Evolutionary conservation across 2,113 vertebrate genomes (phyloP).

Genomic region (Callipepla squamata): DNA sequence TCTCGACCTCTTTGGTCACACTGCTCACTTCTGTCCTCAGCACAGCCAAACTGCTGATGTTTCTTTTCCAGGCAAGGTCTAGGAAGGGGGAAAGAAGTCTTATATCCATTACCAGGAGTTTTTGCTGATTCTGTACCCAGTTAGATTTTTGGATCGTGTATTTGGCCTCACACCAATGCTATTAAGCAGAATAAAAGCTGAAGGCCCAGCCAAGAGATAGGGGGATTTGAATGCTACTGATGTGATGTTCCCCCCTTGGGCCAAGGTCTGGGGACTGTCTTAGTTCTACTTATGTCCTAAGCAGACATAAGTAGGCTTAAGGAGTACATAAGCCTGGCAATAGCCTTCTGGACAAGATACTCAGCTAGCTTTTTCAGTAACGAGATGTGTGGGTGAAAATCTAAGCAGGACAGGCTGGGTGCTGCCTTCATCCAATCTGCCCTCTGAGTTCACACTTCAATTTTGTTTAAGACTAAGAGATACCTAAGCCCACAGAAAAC

Average conservation of each 20-base stretch:
- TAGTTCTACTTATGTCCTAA: background rate
- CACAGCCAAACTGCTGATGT: background rate
- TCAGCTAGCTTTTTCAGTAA: background rate
- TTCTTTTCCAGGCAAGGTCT: background rate
- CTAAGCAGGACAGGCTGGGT: background rate
- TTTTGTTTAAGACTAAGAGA: background rate
- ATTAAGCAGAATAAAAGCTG: background rate
- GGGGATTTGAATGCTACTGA: background rate
- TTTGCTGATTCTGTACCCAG: background rate
- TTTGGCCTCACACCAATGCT: slow-evolving; percentile 5
- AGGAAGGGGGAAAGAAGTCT: background rate
- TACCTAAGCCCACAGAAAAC: background rate
- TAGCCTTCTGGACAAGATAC: background rate
- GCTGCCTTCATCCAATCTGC: background rate
- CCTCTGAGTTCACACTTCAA: background rate
- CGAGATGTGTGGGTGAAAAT: background rate
- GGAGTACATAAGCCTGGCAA: background rate
- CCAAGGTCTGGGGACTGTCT: background rate
- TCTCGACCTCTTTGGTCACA: background rate
- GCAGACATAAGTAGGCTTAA: background rate
- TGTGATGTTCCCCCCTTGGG: background rate
- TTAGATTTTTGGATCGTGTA: background rate
- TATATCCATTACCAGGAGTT: background rate
- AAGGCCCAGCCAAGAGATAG: background rate
- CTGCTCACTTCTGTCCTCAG: background rate